Conservation (phyloP, 1,140 invertebrate genomes). For the Drosophila nebulosa region DNA sequence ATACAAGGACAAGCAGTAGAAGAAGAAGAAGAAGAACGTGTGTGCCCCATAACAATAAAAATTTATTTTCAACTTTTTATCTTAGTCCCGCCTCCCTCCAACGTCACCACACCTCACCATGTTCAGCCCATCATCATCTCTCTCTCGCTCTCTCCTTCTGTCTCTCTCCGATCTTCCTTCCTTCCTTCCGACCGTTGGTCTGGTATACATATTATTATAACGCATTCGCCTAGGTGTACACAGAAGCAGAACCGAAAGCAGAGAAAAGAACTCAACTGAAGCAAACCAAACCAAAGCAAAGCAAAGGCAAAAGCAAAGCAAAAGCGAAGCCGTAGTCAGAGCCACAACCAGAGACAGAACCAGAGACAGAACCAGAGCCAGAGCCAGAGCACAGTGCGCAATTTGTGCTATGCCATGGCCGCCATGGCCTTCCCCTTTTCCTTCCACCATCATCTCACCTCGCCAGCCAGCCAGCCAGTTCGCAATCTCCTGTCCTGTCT, state of each 20-base stretch:
- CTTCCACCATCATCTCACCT: neutral
- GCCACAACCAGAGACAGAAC: neutral
- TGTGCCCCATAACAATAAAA: conserved; percentile 77
- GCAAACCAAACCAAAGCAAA: conserved; percentile 6
- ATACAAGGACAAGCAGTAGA: conserved; percentile 73
- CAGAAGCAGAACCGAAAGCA: conserved; percentile 10
- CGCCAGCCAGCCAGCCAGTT: neutral
- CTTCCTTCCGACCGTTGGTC: conserved; percentile 6
- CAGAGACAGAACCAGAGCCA: too few species aligned
- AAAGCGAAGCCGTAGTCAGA: neutral
- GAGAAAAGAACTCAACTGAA: neutral
- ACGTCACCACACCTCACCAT: neutral
- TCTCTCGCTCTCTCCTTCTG: too few species aligned
- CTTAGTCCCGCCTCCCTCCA: conserved; percentile 37
- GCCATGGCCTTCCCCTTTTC: neutral
- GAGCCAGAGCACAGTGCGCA: conserved; percentile 38
- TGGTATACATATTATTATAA: conserved; percentile 78
- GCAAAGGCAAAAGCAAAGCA: neutral
- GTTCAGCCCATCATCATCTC: conserved; percentile 4
- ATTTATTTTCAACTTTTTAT: conserved; percentile 79
- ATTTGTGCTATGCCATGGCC: conserved; percentile 35
- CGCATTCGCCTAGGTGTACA: conserved; percentile 74
- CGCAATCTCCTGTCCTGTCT: conserved; percentile 19
- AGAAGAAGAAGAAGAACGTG: conserved; percentile 68
- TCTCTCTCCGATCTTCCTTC: neutral